Evolutionary conservation across 2,797 vertebrate species (phyloP).

Genomic region (Pangasius djambal): DNA sequence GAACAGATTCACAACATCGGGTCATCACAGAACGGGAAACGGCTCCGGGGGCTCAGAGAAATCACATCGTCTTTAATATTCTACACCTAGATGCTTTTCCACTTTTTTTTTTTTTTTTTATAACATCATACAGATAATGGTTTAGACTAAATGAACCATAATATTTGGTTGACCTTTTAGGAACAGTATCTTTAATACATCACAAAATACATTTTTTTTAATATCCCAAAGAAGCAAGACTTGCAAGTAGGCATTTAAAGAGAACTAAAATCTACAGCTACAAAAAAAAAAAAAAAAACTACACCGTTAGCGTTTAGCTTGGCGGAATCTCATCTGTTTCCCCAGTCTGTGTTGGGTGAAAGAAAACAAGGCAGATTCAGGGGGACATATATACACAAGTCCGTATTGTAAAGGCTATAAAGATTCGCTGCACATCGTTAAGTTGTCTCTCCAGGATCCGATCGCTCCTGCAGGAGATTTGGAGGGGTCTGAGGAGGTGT

Average conservation of each 20-base stretch:
- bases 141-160: slow-evolving; percentile 94
- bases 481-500: slow-evolving; percentile 4
- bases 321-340: slow-evolving; percentile 72
- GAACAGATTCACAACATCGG: slow-evolving; percentile 91
- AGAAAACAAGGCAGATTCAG: slow-evolving; percentile 74
- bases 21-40: slow-evolving; percentile 91
- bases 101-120: slow-evolving; percentile 76
- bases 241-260: slow-evolving; percentile 92
- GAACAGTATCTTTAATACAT: slow-evolving; percentile 94
- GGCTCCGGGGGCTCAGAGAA: slow-evolving; percentile 88
- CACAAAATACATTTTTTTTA: slow-evolving; percentile 95
- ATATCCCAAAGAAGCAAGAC: slow-evolving; percentile 97
- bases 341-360: slow-evolving; percentile 87
- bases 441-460: slow-evolving; percentile 82
- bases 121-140: slow-evolving; percentile 94
- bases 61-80: slow-evolving; percentile 90
- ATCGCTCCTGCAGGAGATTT: slow-evolving; percentile 73
- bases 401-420: slow-evolving; percentile 95
- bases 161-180: slow-evolving; percentile 94
- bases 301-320: slow-evolving; percentile 86
- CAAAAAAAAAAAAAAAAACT: slow-evolving; percentile 74
- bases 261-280: slow-evolving; percentile 92
- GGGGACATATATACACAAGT: slow-evolving; percentile 94
- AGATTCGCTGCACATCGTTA: slow-evolving; percentile 87
- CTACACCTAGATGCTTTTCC: slow-evolving; percentile 79